These are phyloP conservation scores for Hirudinaria manillensis DNA, from an alignment of 2,888 invertebrate genomes.

Conservation along the genomic window DNA sequence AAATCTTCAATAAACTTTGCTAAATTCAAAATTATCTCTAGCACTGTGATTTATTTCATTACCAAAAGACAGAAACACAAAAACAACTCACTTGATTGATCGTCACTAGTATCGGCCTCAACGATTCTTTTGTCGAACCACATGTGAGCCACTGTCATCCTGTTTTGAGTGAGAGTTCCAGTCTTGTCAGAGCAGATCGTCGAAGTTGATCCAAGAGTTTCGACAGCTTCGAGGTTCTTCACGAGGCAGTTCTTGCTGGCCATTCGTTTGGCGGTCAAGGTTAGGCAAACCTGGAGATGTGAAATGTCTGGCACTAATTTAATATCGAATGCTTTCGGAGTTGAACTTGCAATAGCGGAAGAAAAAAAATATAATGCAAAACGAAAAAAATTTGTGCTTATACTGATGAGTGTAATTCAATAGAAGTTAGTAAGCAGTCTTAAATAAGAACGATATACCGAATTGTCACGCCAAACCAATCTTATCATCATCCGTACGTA, in stretches of 20 bases:
- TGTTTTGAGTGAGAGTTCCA: conserved; percentile 93
- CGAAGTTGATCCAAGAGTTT: conserved; percentile 95
- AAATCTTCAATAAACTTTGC: too few relatives aligned
- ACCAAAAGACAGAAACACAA: too few relatives aligned
- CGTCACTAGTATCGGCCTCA: conserved; percentile 97
- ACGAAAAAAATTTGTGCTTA: not conserved
- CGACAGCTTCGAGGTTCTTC: conserved; percentile 98
- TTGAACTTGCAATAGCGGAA: not conserved
- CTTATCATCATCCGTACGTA: not conserved
- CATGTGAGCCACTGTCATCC: conserved; percentile 99
- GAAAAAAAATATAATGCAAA: not conserved
- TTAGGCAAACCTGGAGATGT: conserved; percentile 70
- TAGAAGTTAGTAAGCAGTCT: not conserved
- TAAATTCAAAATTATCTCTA: too few relatives aligned
- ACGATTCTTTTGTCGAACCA: conserved; percentile 98
- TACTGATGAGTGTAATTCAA: not conserved
- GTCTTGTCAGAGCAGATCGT: conserved; percentile 99
- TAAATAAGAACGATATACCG: not conserved
- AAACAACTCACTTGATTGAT: conserved; percentile 65
- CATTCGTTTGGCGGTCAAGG: conserved; percentile 97
- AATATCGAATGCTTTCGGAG: not conserved
- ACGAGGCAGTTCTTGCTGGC: conserved; percentile 97
- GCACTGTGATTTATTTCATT: too few relatives aligned
- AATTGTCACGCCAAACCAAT: not conserved
- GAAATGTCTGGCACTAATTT: not conserved